Conservation (phyloP, 2,888 invertebrate genomes). For the Coleophora flavipennella region DNA sequence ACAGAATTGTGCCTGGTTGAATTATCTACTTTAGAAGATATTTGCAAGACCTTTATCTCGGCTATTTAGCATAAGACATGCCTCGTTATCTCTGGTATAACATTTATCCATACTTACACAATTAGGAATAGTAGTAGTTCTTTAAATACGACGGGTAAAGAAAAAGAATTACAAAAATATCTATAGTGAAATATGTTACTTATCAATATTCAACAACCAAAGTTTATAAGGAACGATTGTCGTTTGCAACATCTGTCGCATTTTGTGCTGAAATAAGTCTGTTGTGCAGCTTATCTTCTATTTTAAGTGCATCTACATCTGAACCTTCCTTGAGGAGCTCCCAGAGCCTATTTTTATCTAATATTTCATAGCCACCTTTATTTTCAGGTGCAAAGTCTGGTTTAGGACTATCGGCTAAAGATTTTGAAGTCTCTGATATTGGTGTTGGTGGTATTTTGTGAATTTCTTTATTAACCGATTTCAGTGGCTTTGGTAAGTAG, state of each 20-base stretch:
- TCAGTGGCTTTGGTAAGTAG: constrained; percentile 39
- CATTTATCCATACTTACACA: too few species aligned
- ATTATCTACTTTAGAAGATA: too few species aligned
- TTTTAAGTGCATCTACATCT: constrained; percentile 38
- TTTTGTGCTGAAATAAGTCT: constrained; percentile 43
- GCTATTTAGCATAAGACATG: too few species aligned
- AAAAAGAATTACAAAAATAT: constrained; percentile 56
- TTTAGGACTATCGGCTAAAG: constrained; percentile 37
- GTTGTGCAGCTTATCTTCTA: constrained; percentile 52
- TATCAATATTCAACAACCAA: constrained; percentile 58
- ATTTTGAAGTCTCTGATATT: constrained; percentile 64
- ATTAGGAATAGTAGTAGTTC: constrained; percentile 23
- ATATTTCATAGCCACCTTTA: constrained; percentile 69
- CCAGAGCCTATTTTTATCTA: constrained; percentile 75
- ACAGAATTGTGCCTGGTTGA: constrained; percentile 20
- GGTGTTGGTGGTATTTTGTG: constrained; percentile 61
- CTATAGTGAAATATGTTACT: constrained; percentile 59
- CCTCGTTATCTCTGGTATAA: too few species aligned
- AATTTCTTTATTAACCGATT: constrained; percentile 67
- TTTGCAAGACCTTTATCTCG: too few species aligned
- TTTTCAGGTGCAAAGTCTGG: constrained; percentile 58
- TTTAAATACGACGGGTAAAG: too few species aligned
- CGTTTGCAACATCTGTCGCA: constrained; percentile 35
- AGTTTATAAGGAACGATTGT: constrained; percentile 63
- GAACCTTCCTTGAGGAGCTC: constrained; percentile 73